Base-by-base conservation (phyloP, 1,140 invertebrate species). In the Drosophila simulans region DNA sequence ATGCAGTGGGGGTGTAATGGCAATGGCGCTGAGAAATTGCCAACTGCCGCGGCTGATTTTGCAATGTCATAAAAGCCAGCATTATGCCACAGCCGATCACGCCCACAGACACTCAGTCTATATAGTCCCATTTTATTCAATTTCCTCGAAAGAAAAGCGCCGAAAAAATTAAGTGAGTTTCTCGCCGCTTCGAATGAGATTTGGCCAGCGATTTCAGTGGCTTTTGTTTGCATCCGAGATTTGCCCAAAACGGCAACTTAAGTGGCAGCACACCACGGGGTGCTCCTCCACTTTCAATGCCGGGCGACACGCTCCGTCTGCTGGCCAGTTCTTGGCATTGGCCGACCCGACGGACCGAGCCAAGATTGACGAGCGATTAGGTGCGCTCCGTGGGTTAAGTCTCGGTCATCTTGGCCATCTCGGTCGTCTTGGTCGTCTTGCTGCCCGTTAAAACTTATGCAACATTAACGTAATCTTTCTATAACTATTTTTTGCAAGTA, bases 321-420 rank as follows among this genome's bases (percentile, higher is more conserved):
- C 45, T 89, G 64, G 64, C 62, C 70, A 83, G 79, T 89, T 88
- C 84, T 89, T 89, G 83, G 79, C 81, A 85, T 85, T 66, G 75
- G 55, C 49, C 59, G 48, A 35, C 69, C 49, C 59, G 48, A 35
- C 69, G 39, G 43, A 57, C 54, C 51, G 37, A 13, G 46, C 48
- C 48, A 64, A 89, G 83, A 88, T 88, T 88, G 76, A 88, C 68
- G 79, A 49, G 77, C 82, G 60, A 81, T 74, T 78, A 63, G 68
- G 56, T 3, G n/a, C 46, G 46, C 25, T 49, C 25, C 25, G 46
- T 10, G 46, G 46, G 13, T 25, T 12, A 20, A 48, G 64, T 43
- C 37, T 35, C 59, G 45, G 66, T 25, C 63, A 43, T 42, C 40
- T 39, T 8, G 40, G 40, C n/a, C 39, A 40, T 15, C 13, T 40